Evolutionary conservation across 1,140 invertebrate species (phyloP), one percentile per base, ranked within the genome.

Genomic region (Microvelia longipes): DNA sequence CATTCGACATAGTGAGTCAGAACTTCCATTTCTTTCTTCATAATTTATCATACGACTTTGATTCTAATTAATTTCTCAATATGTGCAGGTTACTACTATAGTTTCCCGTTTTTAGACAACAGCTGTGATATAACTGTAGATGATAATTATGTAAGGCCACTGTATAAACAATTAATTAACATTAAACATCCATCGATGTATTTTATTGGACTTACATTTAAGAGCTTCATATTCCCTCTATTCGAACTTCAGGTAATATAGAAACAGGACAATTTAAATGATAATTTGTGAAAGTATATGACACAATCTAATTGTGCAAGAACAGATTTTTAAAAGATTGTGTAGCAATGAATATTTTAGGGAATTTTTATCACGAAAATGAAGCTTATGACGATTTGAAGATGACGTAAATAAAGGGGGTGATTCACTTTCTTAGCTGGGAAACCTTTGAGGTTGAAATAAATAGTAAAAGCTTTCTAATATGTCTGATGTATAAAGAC

Each of bases 141-240:
- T 26, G 86, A 91, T 29, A 90, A 92, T 75, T 87, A 86, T 77
- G 87, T 97, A 1, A 85, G 86, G 73, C 89, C 90, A 0, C 84
- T 97, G 1, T 96, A 92, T 82, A 92, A 93, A 74, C 92, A 96
- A 76, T 76, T 94, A 26, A 84, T 96, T 61, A 88, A 93, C 74
- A 88, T 88, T 26, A 81, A 87, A 67, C 86, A 89, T 76, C 90
- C 91, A n/a, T 85, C 84, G 25, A 85, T 96, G 80, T 88, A 85
- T 65, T 83, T 96, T 67, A 84, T 95, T 72, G 92, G 92, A 0
- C 80, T 96, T 24, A 88, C 89, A 1, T 90, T 86, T 76, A 86
- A 87, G 73, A 87, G 93, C 0, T 88, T 90, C 75, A 90, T 92
- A 0, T 93, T 94, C 76, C 88, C 88, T 35, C 87, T 92, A 82